Percentiles rank a stretch among this genome's conserved stretches.
phyloP scores from a whole-genome alignment of 2,888 invertebrate species.

The Tenthredo mesomela region DNA sequence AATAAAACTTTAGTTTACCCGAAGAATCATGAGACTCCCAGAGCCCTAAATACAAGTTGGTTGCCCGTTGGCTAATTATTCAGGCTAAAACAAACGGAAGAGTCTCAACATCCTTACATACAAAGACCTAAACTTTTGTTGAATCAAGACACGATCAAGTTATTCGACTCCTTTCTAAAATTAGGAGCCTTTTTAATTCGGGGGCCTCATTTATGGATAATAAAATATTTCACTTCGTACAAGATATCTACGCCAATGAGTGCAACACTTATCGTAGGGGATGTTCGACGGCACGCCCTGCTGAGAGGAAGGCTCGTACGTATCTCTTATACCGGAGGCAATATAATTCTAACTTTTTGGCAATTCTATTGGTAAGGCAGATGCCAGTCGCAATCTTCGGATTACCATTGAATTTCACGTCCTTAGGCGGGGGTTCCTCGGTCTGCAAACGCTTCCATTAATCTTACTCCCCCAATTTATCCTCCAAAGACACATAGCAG shows the following conservation, averaged over 20 bases:
- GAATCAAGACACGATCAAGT: background rate
- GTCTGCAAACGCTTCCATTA: constrained; percentile 62
- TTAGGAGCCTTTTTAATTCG: background rate
- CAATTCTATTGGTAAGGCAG: constrained; percentile 56
- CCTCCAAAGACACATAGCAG: constrained; percentile 68
- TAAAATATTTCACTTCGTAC: background rate
- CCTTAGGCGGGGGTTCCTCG: constrained; percentile 34
- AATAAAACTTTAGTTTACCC: constrained; percentile 23
- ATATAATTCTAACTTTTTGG: constrained; percentile 59
- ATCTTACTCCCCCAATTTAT: constrained; percentile 66
- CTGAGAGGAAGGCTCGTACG: background rate
- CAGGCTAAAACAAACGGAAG: background rate
- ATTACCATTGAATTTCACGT: constrained; percentile 61
- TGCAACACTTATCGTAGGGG: background rate
- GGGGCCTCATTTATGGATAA: background rate
- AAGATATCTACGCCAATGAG: constrained; percentile 1
- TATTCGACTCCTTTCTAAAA: background rate
- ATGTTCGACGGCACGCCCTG: constrained; percentile 31
- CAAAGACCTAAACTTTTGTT: background rate
- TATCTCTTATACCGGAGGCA: constrained; percentile 5
- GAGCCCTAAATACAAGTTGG: constrained; percentile 5
- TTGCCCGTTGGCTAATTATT: constrained; percentile 30
- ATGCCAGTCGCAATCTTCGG: constrained; percentile 58
- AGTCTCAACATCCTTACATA: constrained; percentile 17
- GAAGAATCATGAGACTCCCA: constrained; percentile 6